phyloP scores from a whole-genome alignment of 2,888 invertebrate genomes.

The Melinaea marsaeus region DNA sequence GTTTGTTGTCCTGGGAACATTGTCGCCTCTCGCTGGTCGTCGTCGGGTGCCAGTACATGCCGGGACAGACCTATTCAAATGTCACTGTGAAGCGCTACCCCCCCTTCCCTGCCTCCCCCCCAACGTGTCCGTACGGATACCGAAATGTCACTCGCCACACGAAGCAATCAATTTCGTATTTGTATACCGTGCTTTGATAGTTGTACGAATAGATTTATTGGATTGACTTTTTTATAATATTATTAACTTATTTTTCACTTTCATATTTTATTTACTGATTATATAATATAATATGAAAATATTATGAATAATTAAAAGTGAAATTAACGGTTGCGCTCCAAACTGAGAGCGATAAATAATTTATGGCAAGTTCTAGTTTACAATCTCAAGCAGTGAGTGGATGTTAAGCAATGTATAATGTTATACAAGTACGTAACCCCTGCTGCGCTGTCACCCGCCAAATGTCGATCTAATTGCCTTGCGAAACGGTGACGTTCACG shows the following conservation, averaged over 20 bases:
- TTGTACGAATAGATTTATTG: constrained; percentile 67
- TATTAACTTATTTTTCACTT: constrained; percentile 27
- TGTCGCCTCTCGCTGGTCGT: constrained; percentile 72
- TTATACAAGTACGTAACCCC: constrained; percentile 26
- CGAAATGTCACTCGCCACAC: constrained; percentile 76
- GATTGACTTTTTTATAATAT: constrained; percentile 40
- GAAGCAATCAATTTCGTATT: constrained; percentile 78
- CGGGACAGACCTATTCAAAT: constrained; percentile 76
- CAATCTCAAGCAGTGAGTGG: constrained; percentile 19
- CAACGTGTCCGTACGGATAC: constrained; percentile 47
- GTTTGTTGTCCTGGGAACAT: constrained; percentile 69
- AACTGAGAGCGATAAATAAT: constrained; percentile 13
- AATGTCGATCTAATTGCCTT: constrained; percentile 58
- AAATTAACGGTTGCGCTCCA: background rate
- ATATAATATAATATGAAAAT: too few species aligned
- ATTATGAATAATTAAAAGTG: constrained; percentile 1
- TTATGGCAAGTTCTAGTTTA: constrained; percentile 18
- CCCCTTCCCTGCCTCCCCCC: constrained; percentile 39
- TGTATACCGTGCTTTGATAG: constrained; percentile 69
- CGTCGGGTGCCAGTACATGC: constrained; percentile 73
- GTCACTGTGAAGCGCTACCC: constrained; percentile 64
- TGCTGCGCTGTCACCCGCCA: constrained; percentile 37
- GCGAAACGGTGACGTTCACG: constrained; percentile 46
- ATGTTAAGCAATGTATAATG: constrained; percentile 25
- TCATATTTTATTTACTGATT: constrained; percentile 10